Conservation (phyloP, 2,113 vertebrate species). For the Oreochromis niloticus region DNA sequence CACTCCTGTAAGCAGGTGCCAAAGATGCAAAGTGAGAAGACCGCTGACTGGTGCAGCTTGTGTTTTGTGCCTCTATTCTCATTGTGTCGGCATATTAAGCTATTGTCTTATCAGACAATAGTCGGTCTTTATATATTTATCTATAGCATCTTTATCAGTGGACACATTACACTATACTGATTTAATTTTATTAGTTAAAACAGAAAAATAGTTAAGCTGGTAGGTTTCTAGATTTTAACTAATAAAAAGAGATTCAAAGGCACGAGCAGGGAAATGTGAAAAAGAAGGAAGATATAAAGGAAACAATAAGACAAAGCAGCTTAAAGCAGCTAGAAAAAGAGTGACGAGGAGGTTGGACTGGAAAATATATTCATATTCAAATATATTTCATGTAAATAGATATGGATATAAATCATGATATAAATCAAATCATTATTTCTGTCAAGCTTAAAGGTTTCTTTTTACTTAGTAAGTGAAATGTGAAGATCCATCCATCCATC, state of each 20-base stretch:
- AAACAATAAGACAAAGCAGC: not conserved
- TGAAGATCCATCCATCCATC: not conserved
- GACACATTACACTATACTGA: not conserved
- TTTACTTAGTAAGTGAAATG: not conserved
- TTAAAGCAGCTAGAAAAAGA: not conserved
- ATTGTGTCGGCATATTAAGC: not conserved
- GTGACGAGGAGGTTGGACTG: not conserved
- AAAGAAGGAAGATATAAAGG: not conserved
- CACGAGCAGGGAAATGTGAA: not conserved
- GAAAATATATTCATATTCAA: not conserved
- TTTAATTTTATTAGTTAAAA: not conserved
- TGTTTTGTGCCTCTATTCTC: not conserved
- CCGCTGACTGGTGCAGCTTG: not conserved
- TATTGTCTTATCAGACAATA: not conserved
- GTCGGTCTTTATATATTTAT: not conserved
- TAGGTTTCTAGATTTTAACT: not conserved
- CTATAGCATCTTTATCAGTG: not conserved
- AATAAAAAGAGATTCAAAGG: not conserved
- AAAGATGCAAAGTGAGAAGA: not conserved
- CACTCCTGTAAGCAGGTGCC: conserved; percentile 70
- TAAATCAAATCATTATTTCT: not conserved
- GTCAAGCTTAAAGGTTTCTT: not conserved
- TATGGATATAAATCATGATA: not conserved
- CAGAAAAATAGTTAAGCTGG: not conserved
- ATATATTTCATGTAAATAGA: not conserved